Conservation (phyloP, 2,888 invertebrate species). For the Cerastis leucographa region DNA sequence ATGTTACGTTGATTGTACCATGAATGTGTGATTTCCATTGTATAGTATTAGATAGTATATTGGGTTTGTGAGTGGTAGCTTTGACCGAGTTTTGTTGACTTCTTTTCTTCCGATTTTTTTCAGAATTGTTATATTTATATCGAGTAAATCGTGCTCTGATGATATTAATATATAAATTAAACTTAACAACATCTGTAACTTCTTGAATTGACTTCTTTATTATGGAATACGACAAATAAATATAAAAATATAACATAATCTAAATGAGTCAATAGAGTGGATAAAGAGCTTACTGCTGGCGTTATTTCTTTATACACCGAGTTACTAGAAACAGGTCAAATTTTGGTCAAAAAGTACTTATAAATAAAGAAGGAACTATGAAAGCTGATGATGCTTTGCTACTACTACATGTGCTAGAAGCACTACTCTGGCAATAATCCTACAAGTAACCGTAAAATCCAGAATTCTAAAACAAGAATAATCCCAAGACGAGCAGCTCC, state of each 20-base stretch:
- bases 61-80: constrained; percentile 2
- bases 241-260: background rate
- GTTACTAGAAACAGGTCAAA: background rate
- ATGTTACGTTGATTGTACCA: constrained; percentile 67
- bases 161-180: background rate
- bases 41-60: constrained; percentile 46
- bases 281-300: background rate
- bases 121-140: background rate
- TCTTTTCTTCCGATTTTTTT: background rate
- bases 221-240: background rate
- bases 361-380: background rate
- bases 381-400: background rate
- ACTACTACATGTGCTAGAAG: background rate
- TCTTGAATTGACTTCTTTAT: background rate
- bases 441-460: background rate
- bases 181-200: background rate
- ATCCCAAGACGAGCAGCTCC: constrained; percentile 16
- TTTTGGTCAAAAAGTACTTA: background rate
- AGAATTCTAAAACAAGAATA: constrained; percentile 5
- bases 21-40: constrained; percentile 66
- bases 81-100: background rate
- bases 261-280: background rate
- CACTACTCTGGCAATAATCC: background rate
- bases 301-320: background rate
- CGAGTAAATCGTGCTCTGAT: background rate